A percentile compares a stretch with the other conserved stretches of the same genome.
phyloP scores from a whole-genome alignment of 2,888 invertebrate genomes.

The Drosophila paucipuncta region DNA sequence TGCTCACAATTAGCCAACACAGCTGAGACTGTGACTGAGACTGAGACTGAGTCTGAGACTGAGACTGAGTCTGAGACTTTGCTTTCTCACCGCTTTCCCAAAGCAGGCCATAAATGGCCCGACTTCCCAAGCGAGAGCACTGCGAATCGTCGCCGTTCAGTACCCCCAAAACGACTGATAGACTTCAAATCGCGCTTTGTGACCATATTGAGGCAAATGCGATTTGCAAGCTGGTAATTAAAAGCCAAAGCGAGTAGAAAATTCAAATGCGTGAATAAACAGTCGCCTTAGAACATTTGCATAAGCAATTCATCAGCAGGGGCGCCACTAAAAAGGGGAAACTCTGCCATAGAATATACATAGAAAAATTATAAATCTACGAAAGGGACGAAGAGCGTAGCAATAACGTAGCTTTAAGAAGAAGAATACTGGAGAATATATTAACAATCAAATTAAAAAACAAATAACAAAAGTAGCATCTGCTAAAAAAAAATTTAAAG shows the following conservation, averaged over 20 bases:
- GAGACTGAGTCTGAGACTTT: constrained; percentile 15
- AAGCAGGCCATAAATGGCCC: constrained; percentile 66
- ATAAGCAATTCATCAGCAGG: constrained; percentile 54
- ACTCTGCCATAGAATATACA: neutral
- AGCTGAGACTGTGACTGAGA: constrained; percentile 12
- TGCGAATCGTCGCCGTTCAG: constrained; percentile 20
- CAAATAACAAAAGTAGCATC: too few species aligned
- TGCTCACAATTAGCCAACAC: constrained; percentile 74
- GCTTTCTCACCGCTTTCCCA: constrained; percentile 79
- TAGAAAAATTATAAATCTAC: too few species aligned
- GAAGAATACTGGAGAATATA: neutral
- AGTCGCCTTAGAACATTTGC: constrained; percentile 68
- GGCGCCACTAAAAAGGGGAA: constrained; percentile 17
- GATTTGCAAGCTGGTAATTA: constrained; percentile 76
- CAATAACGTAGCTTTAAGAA: neutral
- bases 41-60: constrained; percentile 1
- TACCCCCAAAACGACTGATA: constrained; percentile 38
- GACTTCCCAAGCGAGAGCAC: constrained; percentile 66
- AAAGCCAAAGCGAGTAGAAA: constrained; percentile 65
- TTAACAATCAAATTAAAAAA: neutral
- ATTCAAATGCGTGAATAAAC: constrained; percentile 41
- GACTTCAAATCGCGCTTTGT: constrained; percentile 56
- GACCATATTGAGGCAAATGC: constrained; percentile 75
- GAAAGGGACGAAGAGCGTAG: neutral
- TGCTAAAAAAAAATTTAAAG: neutral